Conservation (phyloP, 2,888 invertebrate species). For the Hartigia nigra region DNA sequence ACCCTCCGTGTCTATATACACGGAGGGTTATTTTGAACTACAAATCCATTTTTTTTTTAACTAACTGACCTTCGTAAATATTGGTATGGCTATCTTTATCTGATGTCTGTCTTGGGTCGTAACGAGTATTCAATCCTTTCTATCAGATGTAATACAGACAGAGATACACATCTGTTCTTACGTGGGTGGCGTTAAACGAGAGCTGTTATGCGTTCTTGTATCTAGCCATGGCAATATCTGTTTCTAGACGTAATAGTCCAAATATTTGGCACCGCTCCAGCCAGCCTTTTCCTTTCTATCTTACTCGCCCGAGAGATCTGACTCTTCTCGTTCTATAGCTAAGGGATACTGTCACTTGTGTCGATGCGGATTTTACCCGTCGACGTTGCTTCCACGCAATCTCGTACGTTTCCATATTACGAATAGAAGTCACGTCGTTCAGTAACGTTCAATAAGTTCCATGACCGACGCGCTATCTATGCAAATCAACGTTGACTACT, state of each 20-base stretch:
- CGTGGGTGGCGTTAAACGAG: slow-evolving; percentile 3
- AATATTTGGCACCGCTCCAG: slow-evolving; percentile 42
- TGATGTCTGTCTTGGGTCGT: background rate
- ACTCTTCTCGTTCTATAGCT: background rate
- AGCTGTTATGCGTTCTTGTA: background rate
- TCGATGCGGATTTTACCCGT: background rate
- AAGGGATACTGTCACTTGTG: background rate
- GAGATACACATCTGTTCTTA: background rate
- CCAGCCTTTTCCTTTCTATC: slow-evolving; percentile 37
- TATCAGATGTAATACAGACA: background rate
- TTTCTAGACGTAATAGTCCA: slow-evolving; percentile 14
- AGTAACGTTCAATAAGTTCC: background rate
- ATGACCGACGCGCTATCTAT: background rate
- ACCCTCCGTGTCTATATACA: background rate
- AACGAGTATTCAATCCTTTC: background rate
- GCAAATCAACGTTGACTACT: background rate
- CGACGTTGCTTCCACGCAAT: background rate
- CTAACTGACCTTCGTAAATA: background rate
- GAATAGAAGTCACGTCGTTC: background rate
- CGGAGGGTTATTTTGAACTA: background rate
- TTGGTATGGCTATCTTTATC: background rate
- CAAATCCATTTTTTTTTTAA: background rate
- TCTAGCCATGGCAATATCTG: background rate
- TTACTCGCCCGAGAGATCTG: background rate
- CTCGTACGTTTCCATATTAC: background rate